A percentile compares a stretch with the other conserved stretches of the same genome.
phyloP scores from a whole-genome alignment of 2,888 invertebrate genomes.

The Iselma pallidipennis region DNA sequence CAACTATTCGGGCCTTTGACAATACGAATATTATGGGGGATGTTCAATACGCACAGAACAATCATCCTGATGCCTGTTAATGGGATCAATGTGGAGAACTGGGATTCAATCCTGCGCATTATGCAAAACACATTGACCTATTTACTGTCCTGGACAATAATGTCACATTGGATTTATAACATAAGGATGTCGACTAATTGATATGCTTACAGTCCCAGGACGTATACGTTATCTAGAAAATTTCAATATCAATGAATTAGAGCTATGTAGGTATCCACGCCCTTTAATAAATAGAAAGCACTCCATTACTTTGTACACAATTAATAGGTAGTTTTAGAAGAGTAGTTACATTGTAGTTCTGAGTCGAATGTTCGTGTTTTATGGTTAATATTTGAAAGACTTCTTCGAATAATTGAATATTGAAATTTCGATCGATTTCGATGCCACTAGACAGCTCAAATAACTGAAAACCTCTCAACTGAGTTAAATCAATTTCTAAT shows the following conservation, averaged over 20 bases:
- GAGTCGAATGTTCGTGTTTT: background rate
- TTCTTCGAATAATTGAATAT: background rate
- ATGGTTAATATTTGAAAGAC: background rate
- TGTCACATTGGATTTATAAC: slow-evolving; percentile 21
- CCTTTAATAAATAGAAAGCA: too few species aligned
- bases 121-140: slow-evolving; percentile 48
- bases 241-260: background rate
- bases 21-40: slow-evolving; percentile 1
- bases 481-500: background rate
- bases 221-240: too few species aligned
- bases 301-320: too few species aligned
- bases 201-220: background rate
- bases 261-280: too few species aligned
- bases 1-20: slow-evolving; percentile 1
- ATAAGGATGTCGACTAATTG: background rate
- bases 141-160: slow-evolving; percentile 40
- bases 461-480: background rate
- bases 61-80: slow-evolving; percentile 47
- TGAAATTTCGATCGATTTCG: background rate
- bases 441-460: background rate
- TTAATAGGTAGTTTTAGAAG: too few species aligned
- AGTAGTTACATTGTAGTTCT: too few species aligned
- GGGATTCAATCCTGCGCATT: slow-evolving; percentile 50
- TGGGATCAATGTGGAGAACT: slow-evolving; percentile 49
- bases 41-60: slow-evolving; percentile 42